Evolutionary conservation across 2,113 vertebrate genomes (phyloP), one percentile per base, ranked within the genome.

Genomic region (Coryphaenoides rupestris): DNA sequence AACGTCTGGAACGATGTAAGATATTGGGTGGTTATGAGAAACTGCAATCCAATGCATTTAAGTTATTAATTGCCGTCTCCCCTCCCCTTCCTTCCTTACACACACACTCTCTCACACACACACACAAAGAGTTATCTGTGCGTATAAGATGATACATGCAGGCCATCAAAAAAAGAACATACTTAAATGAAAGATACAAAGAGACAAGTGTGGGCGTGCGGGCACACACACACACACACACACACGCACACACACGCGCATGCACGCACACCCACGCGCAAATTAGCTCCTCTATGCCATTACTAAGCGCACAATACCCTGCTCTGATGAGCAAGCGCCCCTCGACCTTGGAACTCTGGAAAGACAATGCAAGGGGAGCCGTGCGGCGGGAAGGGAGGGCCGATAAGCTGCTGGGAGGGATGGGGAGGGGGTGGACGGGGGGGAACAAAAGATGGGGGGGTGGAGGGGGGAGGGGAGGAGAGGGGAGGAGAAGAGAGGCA

Each of bases 331-430:
- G 83, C 83, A 78, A 87, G 83, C 86, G 73, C 71, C 69, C 55
- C 63, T 73, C 71, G 84, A 89, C 86, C 87, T 88, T 89, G 86
- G 86, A 87, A 86, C 84, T 87, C 72, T 69, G 76, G 80, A 88
- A 88, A 88, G 86, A 87, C 84, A 88, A 88, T 81, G 76, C 73
- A 77, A 86, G 77, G 78, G 81, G 82, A 80, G 77, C 66, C 80
- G 67, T 67, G 83, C 77, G 78, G 83, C 28, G 77, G 72, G 59
- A n/a, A 50, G 65, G 54, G 56, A 63, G 59, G 63, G 66, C 72
- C 50, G 59, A 64, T 40, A 40, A 62, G 73, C 68, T 49, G 66
- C 70, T 14, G 75, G 70, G 64, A 70, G 73, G 79, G 79, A 24
- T 50, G 17, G 76, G 72, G 76, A 68, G 76, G 58, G 73, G 22